Evolutionary conservation across 2,113 vertebrate species (phyloP).

Genomic region (Bolborhynchus lineola): DNA sequence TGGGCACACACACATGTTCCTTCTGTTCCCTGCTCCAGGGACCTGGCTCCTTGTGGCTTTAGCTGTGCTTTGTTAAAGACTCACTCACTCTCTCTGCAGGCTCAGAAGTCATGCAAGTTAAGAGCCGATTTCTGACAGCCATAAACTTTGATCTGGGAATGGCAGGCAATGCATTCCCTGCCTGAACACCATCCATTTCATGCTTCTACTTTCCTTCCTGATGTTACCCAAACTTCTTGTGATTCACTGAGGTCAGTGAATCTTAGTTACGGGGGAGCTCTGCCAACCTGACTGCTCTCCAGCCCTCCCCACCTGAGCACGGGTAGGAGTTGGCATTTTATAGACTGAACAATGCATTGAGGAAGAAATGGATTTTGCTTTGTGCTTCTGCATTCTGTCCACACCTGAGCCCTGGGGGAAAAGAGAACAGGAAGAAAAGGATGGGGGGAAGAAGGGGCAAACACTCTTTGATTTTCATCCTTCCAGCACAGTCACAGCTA

Average conservation of each 20-base stretch:
- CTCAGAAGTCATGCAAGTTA: neutral
- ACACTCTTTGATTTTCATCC: neutral
- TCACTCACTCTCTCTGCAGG: neutral
- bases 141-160: constrained; percentile 17
- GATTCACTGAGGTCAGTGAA: neutral
- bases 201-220: neutral
- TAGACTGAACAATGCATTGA: neutral
- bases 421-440: neutral
- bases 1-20: neutral
- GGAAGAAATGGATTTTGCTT: neutral
- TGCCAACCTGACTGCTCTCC: neutral
- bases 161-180: neutral
- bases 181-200: neutral
- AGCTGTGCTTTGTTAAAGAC: neutral
- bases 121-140: constrained; percentile 6
- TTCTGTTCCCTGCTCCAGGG: neutral
- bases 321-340: neutral
- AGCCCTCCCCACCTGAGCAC: neutral
- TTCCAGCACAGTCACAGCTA: neutral
- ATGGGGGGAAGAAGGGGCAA: neutral
- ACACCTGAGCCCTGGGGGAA: neutral
- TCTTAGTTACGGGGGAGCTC: neutral
- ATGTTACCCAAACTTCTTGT: neutral
- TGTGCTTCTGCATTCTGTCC: neutral
- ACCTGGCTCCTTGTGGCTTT: neutral